Conservation (phyloP, 2,113 vertebrate genomes). For the Probosciger aterrimus region DNA sequence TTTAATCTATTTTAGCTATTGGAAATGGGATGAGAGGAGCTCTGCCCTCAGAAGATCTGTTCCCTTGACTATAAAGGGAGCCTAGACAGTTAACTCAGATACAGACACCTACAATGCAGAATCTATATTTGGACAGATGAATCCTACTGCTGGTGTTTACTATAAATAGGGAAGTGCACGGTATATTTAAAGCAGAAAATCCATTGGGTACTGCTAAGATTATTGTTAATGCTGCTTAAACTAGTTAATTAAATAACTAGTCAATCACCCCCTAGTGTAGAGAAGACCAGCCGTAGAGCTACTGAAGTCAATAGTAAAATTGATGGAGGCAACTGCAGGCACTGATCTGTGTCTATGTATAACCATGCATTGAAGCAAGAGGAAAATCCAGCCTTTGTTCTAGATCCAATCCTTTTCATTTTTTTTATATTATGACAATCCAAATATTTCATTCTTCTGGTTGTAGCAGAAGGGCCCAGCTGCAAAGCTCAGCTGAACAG, state of each 20-base stretch:
- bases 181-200: slow-evolving; percentile 69
- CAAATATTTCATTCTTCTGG: background rate
- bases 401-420: background rate
- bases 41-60: slow-evolving; percentile 41
- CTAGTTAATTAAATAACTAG: slow-evolving; percentile 63
- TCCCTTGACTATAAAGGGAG: background rate
- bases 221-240: slow-evolving; percentile 66
- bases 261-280: slow-evolving; percentile 41
- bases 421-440: background rate
- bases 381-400: background rate
- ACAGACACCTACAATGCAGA: slow-evolving; percentile 47
- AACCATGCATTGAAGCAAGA: background rate
- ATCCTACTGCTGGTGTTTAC: slow-evolving; percentile 63
- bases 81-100: slow-evolving; percentile 16
- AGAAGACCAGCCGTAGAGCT: background rate
- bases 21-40: slow-evolving; percentile 19
- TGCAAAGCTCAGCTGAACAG: slow-evolving; percentile 15
- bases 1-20: slow-evolving; percentile 14
- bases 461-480: background rate
- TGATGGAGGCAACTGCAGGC: background rate
- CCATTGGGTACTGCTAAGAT: slow-evolving; percentile 50
- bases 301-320: background rate
- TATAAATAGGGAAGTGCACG: slow-evolving; percentile 59
- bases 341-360: background rate
- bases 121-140: slow-evolving; percentile 63